Conservation (phyloP, 2,797 vertebrate genomes). For the Muscicapa comitata region DNA sequence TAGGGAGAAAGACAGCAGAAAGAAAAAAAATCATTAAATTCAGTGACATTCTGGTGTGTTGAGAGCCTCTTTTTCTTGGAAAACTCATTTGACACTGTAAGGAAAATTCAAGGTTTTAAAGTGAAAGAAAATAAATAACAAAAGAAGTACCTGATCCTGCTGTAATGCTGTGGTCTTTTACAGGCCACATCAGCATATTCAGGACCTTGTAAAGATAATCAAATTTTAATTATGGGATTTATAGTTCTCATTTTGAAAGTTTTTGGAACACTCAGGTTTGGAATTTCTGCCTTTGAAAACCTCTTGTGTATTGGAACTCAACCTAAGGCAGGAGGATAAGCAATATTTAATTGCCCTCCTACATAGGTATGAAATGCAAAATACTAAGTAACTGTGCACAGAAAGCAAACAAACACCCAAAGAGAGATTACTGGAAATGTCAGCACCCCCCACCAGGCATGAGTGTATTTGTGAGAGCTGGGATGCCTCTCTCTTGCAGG, state of each 20-base stretch:
- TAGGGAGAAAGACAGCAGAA: neutral
- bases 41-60: constrained; percentile 1
- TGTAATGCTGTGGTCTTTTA: neutral
- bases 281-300: neutral
- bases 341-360: neutral
- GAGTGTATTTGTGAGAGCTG: neutral
- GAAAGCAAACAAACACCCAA: neutral
- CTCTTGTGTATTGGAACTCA: neutral
- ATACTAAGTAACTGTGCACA: neutral
- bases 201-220: neutral
- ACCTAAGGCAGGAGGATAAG: neutral
- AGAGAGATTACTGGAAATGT: neutral
- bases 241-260: neutral
- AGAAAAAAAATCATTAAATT: neutral
- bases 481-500: neutral
- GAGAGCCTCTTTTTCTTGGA: constrained; percentile 40
- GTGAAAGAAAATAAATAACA: neutral
- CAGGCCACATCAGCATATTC: neutral
- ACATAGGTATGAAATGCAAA: neutral
- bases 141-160: neutral
- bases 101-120: neutral
- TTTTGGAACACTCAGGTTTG: neutral
- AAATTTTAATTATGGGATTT: neutral
- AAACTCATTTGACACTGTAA: constrained; percentile 10
- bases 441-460: neutral